Conservation (phyloP, 1,140 invertebrate species). For the Drosophila subobscura region DNA sequence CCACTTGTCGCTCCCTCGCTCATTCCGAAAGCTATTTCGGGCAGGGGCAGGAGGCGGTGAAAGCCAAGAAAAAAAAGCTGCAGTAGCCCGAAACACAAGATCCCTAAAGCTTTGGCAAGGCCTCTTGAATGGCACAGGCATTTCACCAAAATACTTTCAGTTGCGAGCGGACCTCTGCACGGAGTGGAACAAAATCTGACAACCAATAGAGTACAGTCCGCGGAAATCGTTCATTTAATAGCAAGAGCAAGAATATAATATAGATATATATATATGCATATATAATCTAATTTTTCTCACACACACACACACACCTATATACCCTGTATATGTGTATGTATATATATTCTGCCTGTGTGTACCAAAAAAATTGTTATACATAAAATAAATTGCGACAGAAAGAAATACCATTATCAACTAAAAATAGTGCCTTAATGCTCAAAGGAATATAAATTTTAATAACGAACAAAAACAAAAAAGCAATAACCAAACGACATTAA, state of each 20-base stretch:
- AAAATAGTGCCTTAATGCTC: slow-evolving; percentile 74
- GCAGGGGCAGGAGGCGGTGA: slow-evolving; percentile 2
- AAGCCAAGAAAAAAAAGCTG: slow-evolving; percentile 33
- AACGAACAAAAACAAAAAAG: slow-evolving; percentile 43
- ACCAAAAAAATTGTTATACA: slow-evolving; percentile 67
- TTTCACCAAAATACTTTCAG: slow-evolving; percentile 76
- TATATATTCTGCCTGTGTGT: slow-evolving; percentile 69
- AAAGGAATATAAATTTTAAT: slow-evolving; percentile 68
- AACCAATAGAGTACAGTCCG: slow-evolving; percentile 80
- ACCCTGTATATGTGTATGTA: slow-evolving; percentile 64
- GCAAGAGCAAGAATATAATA: slow-evolving; percentile 48
- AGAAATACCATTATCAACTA: slow-evolving; percentile 79
- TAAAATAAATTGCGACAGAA: slow-evolving; percentile 61
- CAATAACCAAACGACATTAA: slow-evolving; percentile 52
- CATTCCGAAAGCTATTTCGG: slow-evolving; percentile 44
- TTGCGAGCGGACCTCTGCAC: slow-evolving; percentile 84
- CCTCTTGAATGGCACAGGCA: slow-evolving; percentile 55
- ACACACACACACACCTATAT: slow-evolving; percentile 29
- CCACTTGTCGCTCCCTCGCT: slow-evolving; percentile 41
- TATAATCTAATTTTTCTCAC: slow-evolving; percentile 68
- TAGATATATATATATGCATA: slow-evolving; percentile 37
- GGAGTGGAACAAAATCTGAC: slow-evolving; percentile 83
- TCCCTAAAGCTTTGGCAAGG: slow-evolving; percentile 73
- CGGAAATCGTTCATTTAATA: slow-evolving; percentile 82
- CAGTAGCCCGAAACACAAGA: slow-evolving; percentile 56